A percentile compares a stretch with the other conserved stretches of the same genome.
phyloP scores from a whole-genome alignment of 53 echinoderm and acorn worm species.

The Echinarachnius parma region DNA sequence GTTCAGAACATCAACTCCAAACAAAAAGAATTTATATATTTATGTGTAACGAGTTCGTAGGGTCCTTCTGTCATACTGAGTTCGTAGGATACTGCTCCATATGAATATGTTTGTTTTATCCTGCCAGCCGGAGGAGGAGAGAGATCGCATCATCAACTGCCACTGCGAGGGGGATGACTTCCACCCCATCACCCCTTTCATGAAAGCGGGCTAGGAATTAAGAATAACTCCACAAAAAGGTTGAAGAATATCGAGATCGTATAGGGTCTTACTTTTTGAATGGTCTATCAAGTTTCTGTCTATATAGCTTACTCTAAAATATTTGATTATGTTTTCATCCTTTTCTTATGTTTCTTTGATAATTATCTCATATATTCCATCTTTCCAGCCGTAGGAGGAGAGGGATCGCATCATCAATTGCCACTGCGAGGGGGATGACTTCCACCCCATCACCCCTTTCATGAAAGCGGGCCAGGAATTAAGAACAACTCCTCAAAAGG shows the following conservation, averaged over 20 bases:
- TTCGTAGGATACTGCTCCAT: too few species aligned
- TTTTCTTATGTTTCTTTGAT: too few species aligned
- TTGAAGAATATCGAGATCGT: too few species aligned
- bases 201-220: conserved; percentile 58
- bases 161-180: conserved; percentile 65
- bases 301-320: not conserved
- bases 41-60: too few species aligned
- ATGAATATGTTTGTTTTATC: too few species aligned
- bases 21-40: too few species aligned
- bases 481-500: conserved; percentile 63
- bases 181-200: not conserved
- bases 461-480: conserved; percentile 55
- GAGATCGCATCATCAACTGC: conserved; percentile 56
- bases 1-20: too few species aligned
- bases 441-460: conserved; percentile 50
- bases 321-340: too few species aligned
- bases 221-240: conserved; percentile 63
- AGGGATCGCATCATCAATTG: conserved; percentile 56
- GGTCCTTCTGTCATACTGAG: too few species aligned
- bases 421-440: conserved; percentile 62
- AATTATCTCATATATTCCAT: not conserved
- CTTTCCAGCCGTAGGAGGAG: conserved; percentile 37
- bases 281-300: too few species aligned
- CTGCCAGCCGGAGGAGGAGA: conserved; percentile 40
- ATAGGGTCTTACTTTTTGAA: too few species aligned